Evolutionary conservation across 2,113 vertebrate genomes (phyloP).

Genomic region (Nanorana parkeri): DNA sequence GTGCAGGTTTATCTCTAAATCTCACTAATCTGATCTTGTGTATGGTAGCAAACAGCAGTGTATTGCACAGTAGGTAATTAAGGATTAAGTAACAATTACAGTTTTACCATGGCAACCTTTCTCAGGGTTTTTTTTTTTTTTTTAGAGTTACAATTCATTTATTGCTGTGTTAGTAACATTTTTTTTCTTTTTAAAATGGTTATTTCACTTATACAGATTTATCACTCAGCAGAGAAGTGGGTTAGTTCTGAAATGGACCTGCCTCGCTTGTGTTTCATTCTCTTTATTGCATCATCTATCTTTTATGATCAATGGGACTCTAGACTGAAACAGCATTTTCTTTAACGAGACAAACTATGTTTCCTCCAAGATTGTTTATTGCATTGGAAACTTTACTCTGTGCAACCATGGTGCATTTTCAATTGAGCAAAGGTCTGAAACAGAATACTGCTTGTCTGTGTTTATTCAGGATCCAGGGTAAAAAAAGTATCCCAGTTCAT

Average conservation of each 20-base stretch:
- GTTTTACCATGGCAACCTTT: conserved; percentile 77
- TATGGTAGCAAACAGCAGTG: conserved; percentile 78
- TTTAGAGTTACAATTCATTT: conserved; percentile 28
- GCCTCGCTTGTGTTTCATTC: conserved; percentile 75
- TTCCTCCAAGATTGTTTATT: conserved; percentile 77
- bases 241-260: conserved; percentile 70
- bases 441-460: conserved; percentile 75
- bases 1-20: conserved; percentile 71
- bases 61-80: conserved; percentile 77
- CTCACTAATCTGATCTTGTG: conserved; percentile 76
- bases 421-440: conserved; percentile 77
- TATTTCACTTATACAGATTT: conserved; percentile 52
- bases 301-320: conserved; percentile 79
- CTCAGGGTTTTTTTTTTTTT: conserved; percentile 67
- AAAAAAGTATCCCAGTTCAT: conserved; percentile 72
- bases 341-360: conserved; percentile 74
- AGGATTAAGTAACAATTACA: conserved; percentile 76
- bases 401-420: conserved; percentile 74
- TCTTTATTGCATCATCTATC: conserved; percentile 81
- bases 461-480: conserved; percentile 74
- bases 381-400: conserved; percentile 76
- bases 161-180: background rate
- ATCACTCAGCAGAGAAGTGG: conserved; percentile 72
- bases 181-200: background rate
- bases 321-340: conserved; percentile 81